Evolutionary conservation across 2,113 vertebrate genomes (phyloP), one percentile per base, ranked within the genome.

Genomic region (Mungos mungo): DNA sequence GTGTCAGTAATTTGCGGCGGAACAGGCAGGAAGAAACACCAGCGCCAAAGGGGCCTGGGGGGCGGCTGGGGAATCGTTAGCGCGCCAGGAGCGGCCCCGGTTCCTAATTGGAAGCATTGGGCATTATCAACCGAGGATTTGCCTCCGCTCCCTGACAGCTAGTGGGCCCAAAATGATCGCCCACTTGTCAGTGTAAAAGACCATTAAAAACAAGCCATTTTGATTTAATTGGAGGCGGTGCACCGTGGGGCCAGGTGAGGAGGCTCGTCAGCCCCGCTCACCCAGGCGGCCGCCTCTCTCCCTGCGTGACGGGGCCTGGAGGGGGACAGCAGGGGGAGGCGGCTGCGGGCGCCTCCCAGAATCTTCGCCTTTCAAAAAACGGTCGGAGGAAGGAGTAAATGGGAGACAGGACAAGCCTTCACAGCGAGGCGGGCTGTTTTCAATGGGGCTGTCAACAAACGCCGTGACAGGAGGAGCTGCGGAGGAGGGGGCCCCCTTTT

Each of bases 151-250:
- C 93, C 99, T 99, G 99, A 99, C 99, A 99, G 99, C 99, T 99
- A 98, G 99, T 99, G 99, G 99, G 99, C 99, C 99, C 99, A 99
- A 99, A 99, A 99, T 99, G 99, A 99, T 99, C 99, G 99, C 99
- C 99, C 99, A 99, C 99, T 99, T 99, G 99, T 99, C 99, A 99
- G 99, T 99, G 99, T 99, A 99, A 99, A 99, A 99, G 99, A 99
- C 99, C 99, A 99, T 99, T 99, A 99, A 99, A 99, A 99, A 99
- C 99, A 99, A 99, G 99, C 99, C 99, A 99, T 99, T 99, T 99
- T 99, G 99, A 99, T 99, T 99, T 99, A 99, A 99, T 99, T 99
- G 99, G 99, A 99, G 99, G 99, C 99, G 98, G 98, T 99, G 98
- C 98, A 98, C 98, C 98, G 99, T 98, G 98, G 98, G 98, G 98